Evolutionary conservation across 2,888 invertebrate genomes (phyloP).

Genomic region (Leucophenga maculata): DNA sequence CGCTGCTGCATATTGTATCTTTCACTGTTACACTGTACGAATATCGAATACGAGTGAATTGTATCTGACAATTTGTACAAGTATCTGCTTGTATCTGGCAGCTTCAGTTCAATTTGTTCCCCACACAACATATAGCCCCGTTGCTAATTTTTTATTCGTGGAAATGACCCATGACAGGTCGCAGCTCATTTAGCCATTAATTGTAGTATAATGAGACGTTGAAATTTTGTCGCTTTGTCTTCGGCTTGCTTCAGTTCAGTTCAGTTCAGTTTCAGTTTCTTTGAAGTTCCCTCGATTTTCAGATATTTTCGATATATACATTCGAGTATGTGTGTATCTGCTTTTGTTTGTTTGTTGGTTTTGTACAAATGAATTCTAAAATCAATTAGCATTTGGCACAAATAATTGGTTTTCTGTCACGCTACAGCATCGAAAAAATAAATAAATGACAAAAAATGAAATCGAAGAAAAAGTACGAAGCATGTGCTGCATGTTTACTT

Average conservation of each 20-base stretch:
- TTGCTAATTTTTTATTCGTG: neutral
- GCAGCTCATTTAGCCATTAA: conserved; percentile 66
- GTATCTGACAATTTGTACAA: no score
- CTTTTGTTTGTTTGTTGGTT: conserved; percentile 26
- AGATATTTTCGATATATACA: neutral
- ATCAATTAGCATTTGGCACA: conserved; percentile 70
- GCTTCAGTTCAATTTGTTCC: no score
- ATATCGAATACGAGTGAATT: no score
- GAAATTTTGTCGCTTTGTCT: neutral
- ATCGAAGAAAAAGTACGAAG: neutral
- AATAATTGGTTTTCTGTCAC: conserved; percentile 67
- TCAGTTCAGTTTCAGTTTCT: neutral
- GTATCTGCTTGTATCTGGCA: no score
- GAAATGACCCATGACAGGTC: conserved; percentile 70
- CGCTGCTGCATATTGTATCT: no score
- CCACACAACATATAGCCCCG: no score
- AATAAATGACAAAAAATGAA: conserved; percentile 1
- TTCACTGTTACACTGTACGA: no score
- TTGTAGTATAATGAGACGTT: conserved; percentile 68
- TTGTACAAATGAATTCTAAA: conserved; percentile 67
- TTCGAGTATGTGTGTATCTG: conserved; percentile 34
- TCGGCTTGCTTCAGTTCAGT: neutral
- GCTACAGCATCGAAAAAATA: conserved; percentile 32
- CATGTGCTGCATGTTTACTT: no score
- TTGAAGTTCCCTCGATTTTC: conserved; percentile 25